Evolutionary conservation across 2,888 invertebrate genomes (phyloP).

Genomic region (Eilema griseolum): DNA sequence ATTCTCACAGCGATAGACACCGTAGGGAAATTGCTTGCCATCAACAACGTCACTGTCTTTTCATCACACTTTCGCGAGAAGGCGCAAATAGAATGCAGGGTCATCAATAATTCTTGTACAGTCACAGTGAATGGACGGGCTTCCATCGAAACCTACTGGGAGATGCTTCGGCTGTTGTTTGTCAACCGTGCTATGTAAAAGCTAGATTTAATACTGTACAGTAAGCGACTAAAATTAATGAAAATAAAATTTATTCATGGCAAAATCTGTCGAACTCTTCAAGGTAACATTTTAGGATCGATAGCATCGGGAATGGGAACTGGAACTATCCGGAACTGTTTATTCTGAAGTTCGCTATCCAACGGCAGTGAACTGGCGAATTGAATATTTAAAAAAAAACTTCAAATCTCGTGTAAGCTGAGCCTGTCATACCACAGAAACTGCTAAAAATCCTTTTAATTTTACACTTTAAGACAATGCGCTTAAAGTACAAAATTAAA

Average conservation of each 20-base stretch:
- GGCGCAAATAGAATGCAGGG: conserved; percentile 49
- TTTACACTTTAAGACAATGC: no score
- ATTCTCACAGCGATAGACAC: neutral
- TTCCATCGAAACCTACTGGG: conserved; percentile 57
- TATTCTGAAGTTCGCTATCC: no score
- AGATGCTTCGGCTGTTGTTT: conserved; percentile 32
- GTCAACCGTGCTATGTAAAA: conserved; percentile 12
- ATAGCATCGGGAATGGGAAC: no score
- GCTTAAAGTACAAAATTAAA: no score
- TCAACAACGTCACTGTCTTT: conserved; percentile 4
- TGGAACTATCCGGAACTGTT: no score
- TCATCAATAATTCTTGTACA: conserved; percentile 65
- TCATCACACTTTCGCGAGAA: conserved; percentile 23
- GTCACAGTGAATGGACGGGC: conserved; percentile 57
- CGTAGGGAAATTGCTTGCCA: neutral
- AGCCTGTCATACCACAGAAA: no score
- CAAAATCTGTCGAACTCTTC: no score
- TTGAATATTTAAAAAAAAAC: neutral
- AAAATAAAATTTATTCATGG: neutral
- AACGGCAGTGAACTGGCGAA: neutral
- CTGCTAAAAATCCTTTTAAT: no score
- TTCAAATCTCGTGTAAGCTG: no score
- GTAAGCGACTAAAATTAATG: neutral
- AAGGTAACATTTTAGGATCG: no score
- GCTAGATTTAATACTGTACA: neutral